A percentile compares a stretch with the other conserved stretches of the same genome.
phyloP scores from a whole-genome alignment of 2,113 vertebrate species.

The Zapus hudsonius region DNA sequence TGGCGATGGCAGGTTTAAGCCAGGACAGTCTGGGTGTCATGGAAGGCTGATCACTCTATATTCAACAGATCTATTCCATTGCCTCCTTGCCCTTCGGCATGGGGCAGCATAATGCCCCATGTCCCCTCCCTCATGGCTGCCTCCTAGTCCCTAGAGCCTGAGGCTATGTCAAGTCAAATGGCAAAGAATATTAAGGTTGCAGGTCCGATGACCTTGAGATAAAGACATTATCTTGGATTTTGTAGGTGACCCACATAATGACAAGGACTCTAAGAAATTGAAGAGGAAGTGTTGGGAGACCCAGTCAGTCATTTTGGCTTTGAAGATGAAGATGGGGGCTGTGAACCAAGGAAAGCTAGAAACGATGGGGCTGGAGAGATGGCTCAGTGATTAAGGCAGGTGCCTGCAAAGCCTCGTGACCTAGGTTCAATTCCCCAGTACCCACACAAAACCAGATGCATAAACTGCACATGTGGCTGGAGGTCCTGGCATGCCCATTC shows the following conservation, averaged over 20 bases:
- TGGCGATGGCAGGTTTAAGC: background rate
- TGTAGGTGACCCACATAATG: background rate
- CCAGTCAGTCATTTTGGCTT: background rate
- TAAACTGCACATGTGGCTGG: no score
- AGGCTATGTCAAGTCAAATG: background rate
- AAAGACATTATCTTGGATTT: slow-evolving; percentile 13
- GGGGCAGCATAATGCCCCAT: background rate
- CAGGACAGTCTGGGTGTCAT: background rate
- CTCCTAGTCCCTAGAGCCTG: background rate
- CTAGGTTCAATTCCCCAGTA: no score
- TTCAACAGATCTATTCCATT: background rate
- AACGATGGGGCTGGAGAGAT: no score
- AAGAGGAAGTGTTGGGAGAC: background rate
- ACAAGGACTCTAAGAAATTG: background rate
- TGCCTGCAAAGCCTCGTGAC: no score
- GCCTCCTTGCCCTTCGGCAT: background rate
- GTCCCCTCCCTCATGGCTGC: background rate
- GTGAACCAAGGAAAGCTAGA: background rate
- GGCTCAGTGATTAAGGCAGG: no score
- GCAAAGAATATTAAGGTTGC: background rate
- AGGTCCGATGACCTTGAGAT: background rate
- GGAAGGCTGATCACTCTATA: background rate
- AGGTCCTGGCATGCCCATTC: no score
- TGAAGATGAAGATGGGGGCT: background rate
- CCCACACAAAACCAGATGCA: no score